Conservation (phyloP, 2,888 invertebrate species). For the Steinernema carpocapsae region DNA sequence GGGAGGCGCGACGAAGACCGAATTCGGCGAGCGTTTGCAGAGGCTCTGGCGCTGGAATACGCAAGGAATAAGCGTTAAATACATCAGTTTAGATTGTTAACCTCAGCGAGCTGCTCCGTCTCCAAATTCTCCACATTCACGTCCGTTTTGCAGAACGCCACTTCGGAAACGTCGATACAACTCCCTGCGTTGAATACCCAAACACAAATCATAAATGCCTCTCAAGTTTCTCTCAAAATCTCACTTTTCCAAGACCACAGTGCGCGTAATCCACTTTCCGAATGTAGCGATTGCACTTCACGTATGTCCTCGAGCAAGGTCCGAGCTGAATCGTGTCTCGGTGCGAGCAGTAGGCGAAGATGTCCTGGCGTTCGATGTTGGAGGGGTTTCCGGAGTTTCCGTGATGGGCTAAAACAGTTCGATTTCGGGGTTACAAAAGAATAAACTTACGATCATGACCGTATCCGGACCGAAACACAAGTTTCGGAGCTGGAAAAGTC, state of each 20-base stretch:
- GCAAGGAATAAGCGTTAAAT: too few relatives aligned
- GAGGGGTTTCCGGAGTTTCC: too few relatives aligned
- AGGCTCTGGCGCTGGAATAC: slow-evolving; percentile 4
- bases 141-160: neutral
- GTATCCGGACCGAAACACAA: too few relatives aligned
- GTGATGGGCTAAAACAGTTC: too few relatives aligned
- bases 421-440: too few relatives aligned
- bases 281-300: neutral
- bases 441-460: too few relatives aligned
- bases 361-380: neutral
- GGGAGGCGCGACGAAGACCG: neutral
- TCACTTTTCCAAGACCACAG: neutral
- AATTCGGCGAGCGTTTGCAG: neutral
- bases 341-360: neutral
- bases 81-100: neutral
- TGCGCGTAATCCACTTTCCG: neutral
- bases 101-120: slow-evolving; percentile 43
- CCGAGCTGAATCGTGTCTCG: slow-evolving; percentile 5
- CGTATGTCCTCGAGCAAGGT: neutral
- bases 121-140: slow-evolving; percentile 41
- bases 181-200: neutral
- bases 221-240: too few relatives aligned
- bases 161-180: neutral
- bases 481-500: too few relatives aligned
- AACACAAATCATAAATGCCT: too few relatives aligned